phyloP scores from a whole-genome alignment of 2,888 invertebrate species.

The Branchipolynoe longqiensis region DNA sequence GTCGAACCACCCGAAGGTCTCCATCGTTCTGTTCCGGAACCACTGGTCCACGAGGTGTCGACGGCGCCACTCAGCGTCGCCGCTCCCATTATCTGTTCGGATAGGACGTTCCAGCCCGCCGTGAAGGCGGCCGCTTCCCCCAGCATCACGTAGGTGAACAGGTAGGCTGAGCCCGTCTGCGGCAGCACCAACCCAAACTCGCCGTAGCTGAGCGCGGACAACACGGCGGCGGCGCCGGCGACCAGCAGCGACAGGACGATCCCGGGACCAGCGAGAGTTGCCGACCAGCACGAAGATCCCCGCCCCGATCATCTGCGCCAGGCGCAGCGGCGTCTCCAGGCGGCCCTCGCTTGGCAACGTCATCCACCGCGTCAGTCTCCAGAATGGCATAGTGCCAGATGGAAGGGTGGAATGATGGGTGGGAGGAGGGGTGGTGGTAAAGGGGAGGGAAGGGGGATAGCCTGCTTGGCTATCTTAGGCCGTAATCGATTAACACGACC shows the following conservation, averaged over 20 bases:
- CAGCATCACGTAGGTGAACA: not conserved
- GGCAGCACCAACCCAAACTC: slow-evolving; percentile 23
- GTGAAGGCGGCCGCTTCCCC: not conserved
- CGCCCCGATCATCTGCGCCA: slow-evolving; percentile 21
- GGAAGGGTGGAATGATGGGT: no score
- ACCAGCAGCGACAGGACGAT: not conserved
- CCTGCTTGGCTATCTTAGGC: no score
- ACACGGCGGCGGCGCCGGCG: not conserved
- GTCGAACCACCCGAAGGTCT: not conserved
- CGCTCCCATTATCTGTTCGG: slow-evolving; percentile 1
- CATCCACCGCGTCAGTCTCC: no score
- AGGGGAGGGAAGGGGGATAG: no score
- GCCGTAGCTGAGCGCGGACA: not conserved
- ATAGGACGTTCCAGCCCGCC: not conserved
- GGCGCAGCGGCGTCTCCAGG: no score
- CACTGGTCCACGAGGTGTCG: not conserved
- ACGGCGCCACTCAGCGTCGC: slow-evolving; percentile 1
- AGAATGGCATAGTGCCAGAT: no score
- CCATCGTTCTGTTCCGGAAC: not conserved
- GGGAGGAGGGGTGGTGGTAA: no score
- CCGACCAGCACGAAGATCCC: slow-evolving; percentile 11
- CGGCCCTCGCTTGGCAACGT: no score
- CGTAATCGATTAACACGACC: no score
- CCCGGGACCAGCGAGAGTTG: not conserved
- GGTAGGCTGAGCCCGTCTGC: not conserved